Conservation (phyloP, 2,113 vertebrate genomes). For the Spheniscus mendiculus region DNA sequence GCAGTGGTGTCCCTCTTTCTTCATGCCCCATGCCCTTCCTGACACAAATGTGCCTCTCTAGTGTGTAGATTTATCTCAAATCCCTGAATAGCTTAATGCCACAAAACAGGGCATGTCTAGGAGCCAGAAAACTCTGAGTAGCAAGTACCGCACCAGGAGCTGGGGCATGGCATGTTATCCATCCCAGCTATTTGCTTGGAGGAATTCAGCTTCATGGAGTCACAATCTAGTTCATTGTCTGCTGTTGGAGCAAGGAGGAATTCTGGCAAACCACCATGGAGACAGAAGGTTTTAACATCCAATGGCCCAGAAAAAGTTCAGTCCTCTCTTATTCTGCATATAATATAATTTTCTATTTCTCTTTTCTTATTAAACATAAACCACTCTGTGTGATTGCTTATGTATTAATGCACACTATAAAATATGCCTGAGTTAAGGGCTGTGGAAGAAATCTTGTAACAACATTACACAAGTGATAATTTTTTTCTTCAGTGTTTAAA, state of each 20-base stretch:
- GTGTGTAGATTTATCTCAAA: not conserved
- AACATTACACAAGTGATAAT: slow-evolving; percentile 12
- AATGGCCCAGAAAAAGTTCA: not conserved
- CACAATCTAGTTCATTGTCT: slow-evolving; percentile 21
- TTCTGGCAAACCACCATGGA: slow-evolving; percentile 14
- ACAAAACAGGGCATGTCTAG: not conserved
- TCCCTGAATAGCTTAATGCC: not conserved
- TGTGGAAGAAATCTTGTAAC: slow-evolving; percentile 44
- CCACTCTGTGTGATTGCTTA: not conserved
- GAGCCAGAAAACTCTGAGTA: not conserved
- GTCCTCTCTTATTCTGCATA: not conserved
- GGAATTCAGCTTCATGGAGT: slow-evolving; percentile 20
- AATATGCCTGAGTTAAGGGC: not conserved
- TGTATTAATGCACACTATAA: not conserved
- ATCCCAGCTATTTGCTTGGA: slow-evolving; percentile 16
- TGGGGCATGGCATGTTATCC: not conserved
- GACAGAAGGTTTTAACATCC: not conserved
- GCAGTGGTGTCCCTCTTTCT: not conserved
- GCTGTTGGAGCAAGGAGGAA: not conserved
- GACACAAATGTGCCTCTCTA: not conserved
- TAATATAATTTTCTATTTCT: not conserved
- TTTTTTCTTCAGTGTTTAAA: slow-evolving; percentile 41
- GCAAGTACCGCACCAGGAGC: not conserved
- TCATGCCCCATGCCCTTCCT: not conserved
- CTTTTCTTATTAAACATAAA: slow-evolving; percentile 10